These are phyloP conservation scores for Psettodes erumei DNA, from an alignment of 2,113 vertebrate species.

Conservation along the genomic window DNA sequence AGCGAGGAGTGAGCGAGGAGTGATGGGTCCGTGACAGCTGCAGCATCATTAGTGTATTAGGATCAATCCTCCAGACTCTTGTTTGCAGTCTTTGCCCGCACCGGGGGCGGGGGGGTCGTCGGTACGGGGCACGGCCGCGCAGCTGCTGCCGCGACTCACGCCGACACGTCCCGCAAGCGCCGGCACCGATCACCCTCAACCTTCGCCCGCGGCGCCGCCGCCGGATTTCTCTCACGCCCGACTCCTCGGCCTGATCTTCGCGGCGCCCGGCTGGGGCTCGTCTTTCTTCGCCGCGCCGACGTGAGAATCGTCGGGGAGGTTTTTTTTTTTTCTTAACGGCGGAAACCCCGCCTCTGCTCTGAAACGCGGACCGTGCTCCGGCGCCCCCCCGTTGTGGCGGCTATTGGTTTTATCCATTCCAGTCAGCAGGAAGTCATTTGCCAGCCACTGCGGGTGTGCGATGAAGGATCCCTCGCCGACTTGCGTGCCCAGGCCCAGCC, in stretches of 20 bases:
- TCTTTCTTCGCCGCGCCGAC: no score
- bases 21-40: conserved; percentile 76
- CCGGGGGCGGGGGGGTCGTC: conserved; percentile 27
- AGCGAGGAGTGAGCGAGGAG: conserved; percentile 69
- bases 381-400: conserved; percentile 40
- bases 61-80: conserved; percentile 72
- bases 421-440: conserved; percentile 75
- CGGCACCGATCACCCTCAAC: no score
- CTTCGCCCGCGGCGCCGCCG: no score
- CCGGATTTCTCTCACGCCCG: no score
- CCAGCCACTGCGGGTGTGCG: conserved; percentile 66
- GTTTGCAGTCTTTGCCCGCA: conserved; percentile 55
- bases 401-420: conserved; percentile 76
- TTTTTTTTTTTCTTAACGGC: conserved; percentile 1
- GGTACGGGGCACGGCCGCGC: conserved; percentile 30
- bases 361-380: no score
- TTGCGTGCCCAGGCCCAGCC: conserved; percentile 47
- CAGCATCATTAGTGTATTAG: conserved; percentile 78
- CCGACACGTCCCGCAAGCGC: no score
- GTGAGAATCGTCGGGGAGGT: no score
- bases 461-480: conserved; percentile 70
- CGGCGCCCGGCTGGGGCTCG: no score
- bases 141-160: conserved; percentile 46
- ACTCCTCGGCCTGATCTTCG: no score
- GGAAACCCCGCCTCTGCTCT: background rate